Evolutionary conservation across 2,888 invertebrate species (phyloP), one percentile per base, ranked within the genome.

Genomic region (Lycocerus yunnanus): DNA sequence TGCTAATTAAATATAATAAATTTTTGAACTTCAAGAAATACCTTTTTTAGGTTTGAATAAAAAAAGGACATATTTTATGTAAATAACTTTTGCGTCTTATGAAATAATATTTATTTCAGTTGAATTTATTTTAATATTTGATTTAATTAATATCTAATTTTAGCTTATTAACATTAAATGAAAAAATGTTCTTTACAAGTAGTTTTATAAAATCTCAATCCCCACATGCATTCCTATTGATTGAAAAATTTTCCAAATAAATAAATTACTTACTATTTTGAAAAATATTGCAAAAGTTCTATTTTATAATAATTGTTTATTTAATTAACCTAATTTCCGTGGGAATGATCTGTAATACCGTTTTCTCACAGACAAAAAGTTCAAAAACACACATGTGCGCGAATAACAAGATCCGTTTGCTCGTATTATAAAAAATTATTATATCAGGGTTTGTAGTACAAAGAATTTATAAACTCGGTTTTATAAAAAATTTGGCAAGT

Each of bases 291-390:
- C n/a, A 43, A 43, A 27, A 6, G 43, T 2, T 2, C 1, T 1
- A 43, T 43, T n/a, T 43, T 43, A 6, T 43, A 8, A 18, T 9
- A 43, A 1, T 43, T 43, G 43, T 43, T 43, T 43, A 43, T 43
- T 43, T 43, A 43, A 43, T 43, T 43, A 43, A 43, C 43, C 43
- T 43, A 43, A 43, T 43, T 43, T 43, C 43, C 61, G 60, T 60
- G 60, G 43, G 61, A 70, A 70, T 63, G 18, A 63, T 63, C 18
- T 63, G 61, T 20, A 18, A 63, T 63, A 63, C 61, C 61, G 16
- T 63, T 63, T 20, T 63, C 61, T 63, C 61, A 63, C 14, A 20
- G 6, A 11, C 61, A n/a, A 63, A 63, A 63, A 63, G 20, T 20
- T 63, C 9, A 18, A 63, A 63, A 63, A 63, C 61, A 63, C 61